Base-by-base conservation (phyloP, 2,888 invertebrate genomes). In the Sarcophaga variegata region DNA sequence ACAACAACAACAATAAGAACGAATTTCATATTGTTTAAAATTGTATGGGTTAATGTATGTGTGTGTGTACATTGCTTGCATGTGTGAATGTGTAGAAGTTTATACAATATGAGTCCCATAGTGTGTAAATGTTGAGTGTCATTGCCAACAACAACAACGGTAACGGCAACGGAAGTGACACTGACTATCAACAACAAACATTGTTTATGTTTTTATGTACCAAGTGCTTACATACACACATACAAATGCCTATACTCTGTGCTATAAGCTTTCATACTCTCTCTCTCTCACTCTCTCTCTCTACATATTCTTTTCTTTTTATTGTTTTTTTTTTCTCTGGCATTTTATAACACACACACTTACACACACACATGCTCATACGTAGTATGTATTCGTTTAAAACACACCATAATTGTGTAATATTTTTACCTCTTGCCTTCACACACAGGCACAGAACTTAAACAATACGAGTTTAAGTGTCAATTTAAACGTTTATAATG, bases 121-220 rank as follows among this genome's bases (percentile, higher is more conserved):
- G 8, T 37, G 37, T 37, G 37, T 37, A 37, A 37, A 37, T 37
- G 37, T 37, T 37, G 37, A 37, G 37, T 37, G 37, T 37, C 37
- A 37, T 37, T 37, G 37, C 37, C 37, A 37, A 37, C 37, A 37
- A 37, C 8, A 37, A 37, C 37, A 37, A 37, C 78, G 71, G 37
- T 78, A 86, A 81, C 83, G 81, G 86, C 81, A 87, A 87, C 86
- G 86, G 86, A 87, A 87, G 75, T 87, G 86, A 81, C 86, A 83
- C 83, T 79, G 37, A 81, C 78, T 81, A 87, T 83, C 86, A 66
- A 69, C 81, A 83, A 81, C 78, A 87, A 86, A 83, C 78, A 83
- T 54, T 83, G 77, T 81, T 83, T 83, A 76, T 63, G 63, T 75
- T 70, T 63, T 54, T 20, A 12, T 63, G n/a, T 45, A 37, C 67